These are phyloP conservation scores for Ciconia maguari DNA, from an alignment of 2,113 vertebrate species.

Conservation along the genomic window DNA sequence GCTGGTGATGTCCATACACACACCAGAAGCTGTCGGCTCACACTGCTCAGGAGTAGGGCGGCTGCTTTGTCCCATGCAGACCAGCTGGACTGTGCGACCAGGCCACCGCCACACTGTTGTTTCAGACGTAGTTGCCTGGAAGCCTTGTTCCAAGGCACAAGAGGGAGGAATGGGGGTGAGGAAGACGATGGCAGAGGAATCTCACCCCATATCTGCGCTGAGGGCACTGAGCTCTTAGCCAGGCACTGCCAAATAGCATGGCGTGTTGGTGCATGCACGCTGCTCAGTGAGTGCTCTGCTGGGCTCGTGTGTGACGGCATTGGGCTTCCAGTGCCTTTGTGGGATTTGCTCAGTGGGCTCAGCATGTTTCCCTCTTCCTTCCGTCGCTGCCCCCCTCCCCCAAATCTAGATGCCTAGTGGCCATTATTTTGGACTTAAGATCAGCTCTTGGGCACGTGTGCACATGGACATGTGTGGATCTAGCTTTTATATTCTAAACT, in stretches of 20 bases:
- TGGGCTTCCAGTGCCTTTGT: not conserved
- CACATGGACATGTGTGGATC: accelerated
- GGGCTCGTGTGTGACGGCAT: not conserved
- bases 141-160: not conserved
- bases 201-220: not conserved
- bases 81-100: accelerated
- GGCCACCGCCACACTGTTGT: accelerated
- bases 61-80: not conserved
- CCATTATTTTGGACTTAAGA: not conserved
- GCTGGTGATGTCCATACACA: not conserved
- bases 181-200: not conserved
- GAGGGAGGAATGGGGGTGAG: not conserved
- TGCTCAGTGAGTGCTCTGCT: not conserved
- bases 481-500: not conserved
- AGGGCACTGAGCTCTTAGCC: not conserved
- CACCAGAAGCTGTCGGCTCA: not conserved
- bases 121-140: not conserved
- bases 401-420: no score
- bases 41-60: not conserved
- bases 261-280: not conserved
- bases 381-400: no score
- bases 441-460: not conserved
- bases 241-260: not conserved
- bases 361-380: not conserved
- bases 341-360: not conserved